Percentiles rank a stretch among this genome's conserved stretches.
Conservation (phyloP, 53 echinoderm and acorn worm genomes). For the Astropecten irregularis region DNA sequence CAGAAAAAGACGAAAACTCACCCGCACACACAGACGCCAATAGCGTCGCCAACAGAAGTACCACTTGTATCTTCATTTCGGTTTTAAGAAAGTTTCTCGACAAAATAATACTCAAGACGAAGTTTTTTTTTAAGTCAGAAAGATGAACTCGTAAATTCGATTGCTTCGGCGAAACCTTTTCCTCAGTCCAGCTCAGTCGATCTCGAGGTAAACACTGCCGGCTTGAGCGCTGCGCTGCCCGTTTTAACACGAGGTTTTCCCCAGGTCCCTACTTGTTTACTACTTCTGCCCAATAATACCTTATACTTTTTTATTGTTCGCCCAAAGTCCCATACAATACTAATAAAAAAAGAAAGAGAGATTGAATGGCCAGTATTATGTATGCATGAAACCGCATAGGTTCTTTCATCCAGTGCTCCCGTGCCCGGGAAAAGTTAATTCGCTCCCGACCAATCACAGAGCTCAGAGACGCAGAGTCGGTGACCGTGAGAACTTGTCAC, state of each 20-base stretch:
- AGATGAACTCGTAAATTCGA: too few relatives aligned
- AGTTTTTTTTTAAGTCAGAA: too few relatives aligned
- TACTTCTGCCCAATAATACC: background rate
- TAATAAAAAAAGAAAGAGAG: too few relatives aligned
- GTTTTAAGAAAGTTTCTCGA: background rate
- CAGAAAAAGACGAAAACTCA: conserved; percentile 1
- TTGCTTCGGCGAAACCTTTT: too few relatives aligned
- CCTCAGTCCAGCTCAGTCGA: too few relatives aligned
- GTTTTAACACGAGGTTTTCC: conserved; percentile 42
- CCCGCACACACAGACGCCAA: conserved; percentile 33
- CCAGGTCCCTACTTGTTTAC: conserved; percentile 54
- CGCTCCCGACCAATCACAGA: conserved; percentile 20
- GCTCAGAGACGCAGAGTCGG: background rate
- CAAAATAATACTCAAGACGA: too few relatives aligned
- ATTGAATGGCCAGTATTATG: too few relatives aligned
- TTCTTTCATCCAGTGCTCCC: background rate
- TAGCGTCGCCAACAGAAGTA: background rate
- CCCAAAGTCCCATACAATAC: too few relatives aligned
- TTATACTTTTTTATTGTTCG: too few relatives aligned
- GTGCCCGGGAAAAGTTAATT: background rate
- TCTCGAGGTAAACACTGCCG: background rate
- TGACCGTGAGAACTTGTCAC: conserved; percentile 7
- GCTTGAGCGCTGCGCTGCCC: background rate
- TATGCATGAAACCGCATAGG: conserved; percentile 22
- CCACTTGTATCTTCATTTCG: conserved; percentile 26